Percentiles rank a stretch among this genome's conserved stretches.
Conservation (phyloP, 2,888 invertebrate genomes). For the Tipula unca region DNA sequence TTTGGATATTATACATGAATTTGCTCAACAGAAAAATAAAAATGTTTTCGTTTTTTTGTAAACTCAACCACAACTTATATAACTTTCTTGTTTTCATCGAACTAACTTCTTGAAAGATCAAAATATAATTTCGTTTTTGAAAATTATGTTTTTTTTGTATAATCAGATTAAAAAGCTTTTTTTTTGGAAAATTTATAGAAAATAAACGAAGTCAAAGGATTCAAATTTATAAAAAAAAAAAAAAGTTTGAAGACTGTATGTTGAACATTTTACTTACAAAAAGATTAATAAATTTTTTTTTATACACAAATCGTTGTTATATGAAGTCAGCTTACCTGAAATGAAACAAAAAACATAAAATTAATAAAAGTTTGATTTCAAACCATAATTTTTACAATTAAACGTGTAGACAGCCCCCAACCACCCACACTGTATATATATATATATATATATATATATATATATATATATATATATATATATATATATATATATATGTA, state of each 20-base stretch:
- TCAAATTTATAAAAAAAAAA: not conserved
- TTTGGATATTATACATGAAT: not conserved
- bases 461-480: too few species aligned
- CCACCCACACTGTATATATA: not conserved
- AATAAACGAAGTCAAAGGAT: not conserved
- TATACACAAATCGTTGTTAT: not conserved
- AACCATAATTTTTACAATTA: not conserved
- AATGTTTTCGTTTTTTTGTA: not conserved
- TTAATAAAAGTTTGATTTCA: not conserved
- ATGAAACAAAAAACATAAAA: not conserved
- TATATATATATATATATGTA: too few species aligned
- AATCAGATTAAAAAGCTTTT: not conserved
- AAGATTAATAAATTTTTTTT: not conserved
- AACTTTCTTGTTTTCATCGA: not conserved
- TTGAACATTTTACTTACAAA: not conserved
- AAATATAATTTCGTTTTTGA: not conserved
- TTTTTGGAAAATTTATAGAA: not conserved
- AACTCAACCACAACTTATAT: not conserved
- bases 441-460: too few species aligned
- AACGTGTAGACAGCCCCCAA: not conserved
- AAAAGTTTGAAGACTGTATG: not conserved
- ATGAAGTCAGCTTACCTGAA: not conserved
- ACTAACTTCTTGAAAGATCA: not conserved
- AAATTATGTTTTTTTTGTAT: not conserved
- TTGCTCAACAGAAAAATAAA: not conserved